These are phyloP conservation scores for Papilio glaucus DNA, from an alignment of 1,140 invertebrate species.

Conservation along the genomic window DNA sequence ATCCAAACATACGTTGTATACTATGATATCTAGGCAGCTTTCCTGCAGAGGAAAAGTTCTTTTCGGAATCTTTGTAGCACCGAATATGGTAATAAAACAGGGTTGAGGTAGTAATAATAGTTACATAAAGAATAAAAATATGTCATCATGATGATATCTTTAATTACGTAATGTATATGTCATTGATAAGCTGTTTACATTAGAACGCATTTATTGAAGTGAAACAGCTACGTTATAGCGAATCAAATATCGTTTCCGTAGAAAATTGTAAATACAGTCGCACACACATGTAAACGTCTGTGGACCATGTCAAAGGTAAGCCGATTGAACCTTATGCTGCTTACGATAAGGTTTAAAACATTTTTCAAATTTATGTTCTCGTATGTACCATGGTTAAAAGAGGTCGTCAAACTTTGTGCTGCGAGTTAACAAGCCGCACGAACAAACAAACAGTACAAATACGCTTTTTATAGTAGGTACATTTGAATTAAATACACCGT, in stretches of 20 bases:
- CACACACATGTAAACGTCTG: background rate
- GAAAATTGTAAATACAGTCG: slow-evolving; percentile 22
- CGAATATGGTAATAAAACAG: too few species aligned
- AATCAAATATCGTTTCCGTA: slow-evolving; percentile 23
- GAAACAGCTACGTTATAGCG: slow-evolving; percentile 15
- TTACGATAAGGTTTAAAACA: slow-evolving; percentile 3
- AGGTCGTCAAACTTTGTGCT: slow-evolving; percentile 55
- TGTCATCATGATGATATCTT: background rate
- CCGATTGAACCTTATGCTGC: background rate
- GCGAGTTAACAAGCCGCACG: slow-evolving; percentile 48
- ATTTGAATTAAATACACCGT: slow-evolving; percentile 41
- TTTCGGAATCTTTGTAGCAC: too few species aligned
- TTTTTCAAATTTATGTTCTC: slow-evolving; percentile 8
- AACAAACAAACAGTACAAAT: slow-evolving; percentile 51
- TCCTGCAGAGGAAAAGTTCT: too few species aligned
- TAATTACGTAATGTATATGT: background rate
- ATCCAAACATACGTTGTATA: too few species aligned
- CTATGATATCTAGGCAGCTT: too few species aligned
- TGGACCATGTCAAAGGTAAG: slow-evolving; percentile 4
- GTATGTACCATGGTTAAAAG: slow-evolving; percentile 35
- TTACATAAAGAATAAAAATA: background rate
- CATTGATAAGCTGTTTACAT: background rate
- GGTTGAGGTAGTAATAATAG: too few species aligned
- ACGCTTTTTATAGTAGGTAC: slow-evolving; percentile 45
- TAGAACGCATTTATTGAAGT: slow-evolving; percentile 16